Conservation (phyloP, 1,140 invertebrate species). For the Temnothorax nylanderi region DNA sequence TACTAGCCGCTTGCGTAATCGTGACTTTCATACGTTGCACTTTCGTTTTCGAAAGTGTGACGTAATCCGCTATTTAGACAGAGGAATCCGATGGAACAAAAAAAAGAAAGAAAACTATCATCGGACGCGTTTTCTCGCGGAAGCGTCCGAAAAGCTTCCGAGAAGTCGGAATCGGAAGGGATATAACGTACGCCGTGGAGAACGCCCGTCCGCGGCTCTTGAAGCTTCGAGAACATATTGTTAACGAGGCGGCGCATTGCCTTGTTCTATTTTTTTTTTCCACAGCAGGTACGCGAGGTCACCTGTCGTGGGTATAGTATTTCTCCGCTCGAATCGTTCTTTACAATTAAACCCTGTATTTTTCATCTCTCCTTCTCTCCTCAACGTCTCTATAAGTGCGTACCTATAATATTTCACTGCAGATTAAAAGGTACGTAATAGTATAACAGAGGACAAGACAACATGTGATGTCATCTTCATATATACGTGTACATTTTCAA, state of each 20-base stretch:
- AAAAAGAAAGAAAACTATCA: conserved; percentile 13
- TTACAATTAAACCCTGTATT: background rate
- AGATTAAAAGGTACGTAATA: no score
- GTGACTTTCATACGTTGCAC: conserved; percentile 59
- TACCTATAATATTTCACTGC: no score
- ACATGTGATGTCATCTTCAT: no score
- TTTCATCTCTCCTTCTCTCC: background rate
- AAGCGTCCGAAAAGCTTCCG: background rate
- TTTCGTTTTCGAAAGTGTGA: conserved; percentile 61
- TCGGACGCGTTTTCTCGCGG: background rate
- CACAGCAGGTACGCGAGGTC: conserved; percentile 3
- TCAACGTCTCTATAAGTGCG: no score
- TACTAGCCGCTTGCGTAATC: conserved; percentile 51
- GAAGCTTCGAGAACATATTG: background rate
- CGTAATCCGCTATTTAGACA: conserved; percentile 52
- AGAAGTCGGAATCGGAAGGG: background rate
- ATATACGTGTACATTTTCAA: background rate
- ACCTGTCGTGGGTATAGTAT: background rate
- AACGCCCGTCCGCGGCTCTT: background rate
- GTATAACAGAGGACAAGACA: no score
- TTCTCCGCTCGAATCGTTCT: background rate
- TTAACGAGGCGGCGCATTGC: background rate
- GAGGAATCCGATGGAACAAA: conserved; percentile 21
- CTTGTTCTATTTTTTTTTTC: background rate
- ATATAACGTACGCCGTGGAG: background rate